phyloP scores from a whole-genome alignment of 2,888 invertebrate species.

The Drosophila austrosaltans region DNA sequence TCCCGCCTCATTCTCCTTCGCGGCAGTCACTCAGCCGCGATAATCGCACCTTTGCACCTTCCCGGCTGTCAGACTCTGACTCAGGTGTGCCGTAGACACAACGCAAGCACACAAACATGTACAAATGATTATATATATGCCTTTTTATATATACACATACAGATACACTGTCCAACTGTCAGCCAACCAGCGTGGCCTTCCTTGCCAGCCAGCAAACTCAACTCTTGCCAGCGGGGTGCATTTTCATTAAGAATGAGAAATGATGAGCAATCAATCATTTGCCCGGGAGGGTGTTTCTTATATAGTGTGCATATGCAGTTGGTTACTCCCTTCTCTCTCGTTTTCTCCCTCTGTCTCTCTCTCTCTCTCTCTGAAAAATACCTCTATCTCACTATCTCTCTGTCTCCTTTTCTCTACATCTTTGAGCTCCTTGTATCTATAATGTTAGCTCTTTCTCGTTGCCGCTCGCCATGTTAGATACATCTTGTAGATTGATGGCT shows the following conservation, averaged over 20 bases:
- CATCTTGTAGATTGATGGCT: constrained; percentile 79
- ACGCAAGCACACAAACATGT: constrained; percentile 32
- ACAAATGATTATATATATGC: constrained; percentile 14
- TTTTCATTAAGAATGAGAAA: constrained; percentile 85
- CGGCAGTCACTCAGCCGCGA: constrained; percentile 55
- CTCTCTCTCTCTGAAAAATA: constrained; percentile 8
- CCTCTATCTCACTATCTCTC: constrained; percentile 11
- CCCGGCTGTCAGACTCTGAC: constrained; percentile 59
- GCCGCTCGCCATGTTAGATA: constrained; percentile 45
- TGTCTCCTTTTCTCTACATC: constrained; percentile 3
- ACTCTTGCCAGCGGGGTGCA: constrained; percentile 84
- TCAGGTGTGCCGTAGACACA: constrained; percentile 63
- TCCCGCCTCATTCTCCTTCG: background rate
- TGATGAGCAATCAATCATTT: constrained; percentile 84
- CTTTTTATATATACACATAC: constrained; percentile 42
- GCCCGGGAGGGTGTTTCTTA: constrained; percentile 82
- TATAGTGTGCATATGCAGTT: constrained; percentile 20
- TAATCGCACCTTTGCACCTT: constrained; percentile 78
- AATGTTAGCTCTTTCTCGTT: constrained; percentile 37
- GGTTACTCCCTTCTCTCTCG: constrained; percentile 26
- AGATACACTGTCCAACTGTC: constrained; percentile 36
- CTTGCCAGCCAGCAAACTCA: constrained; percentile 42
- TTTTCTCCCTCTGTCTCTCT: constrained; percentile 8
- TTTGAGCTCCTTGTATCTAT: constrained; percentile 9
- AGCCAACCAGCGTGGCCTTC: constrained; percentile 42